Base-by-base conservation (phyloP, 2,888 invertebrate species). In the Copidosoma aretas region DNA sequence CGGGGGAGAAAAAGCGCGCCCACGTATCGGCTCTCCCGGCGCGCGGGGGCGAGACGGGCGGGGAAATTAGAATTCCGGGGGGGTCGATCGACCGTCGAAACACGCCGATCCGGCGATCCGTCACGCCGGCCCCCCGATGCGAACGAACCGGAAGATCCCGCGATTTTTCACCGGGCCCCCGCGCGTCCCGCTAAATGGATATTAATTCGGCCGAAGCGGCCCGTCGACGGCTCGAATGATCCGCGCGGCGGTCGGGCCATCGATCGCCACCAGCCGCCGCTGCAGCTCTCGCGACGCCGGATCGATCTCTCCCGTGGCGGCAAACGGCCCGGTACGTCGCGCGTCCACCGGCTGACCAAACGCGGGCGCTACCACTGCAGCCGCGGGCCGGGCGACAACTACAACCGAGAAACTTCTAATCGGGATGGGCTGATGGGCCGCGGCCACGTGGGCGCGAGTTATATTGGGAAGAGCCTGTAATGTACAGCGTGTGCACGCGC, bases 51-150 rank as follows among this genome's bases (percentile, higher is more conserved):
- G 21, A 32, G n/a, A 25, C 14, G 21, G 53, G n/a, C 64, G 58
- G 61, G 49, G 64, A 73, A 74, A 74, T 74, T 73, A 73, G 71
- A 73, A 74, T 73, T 71, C 68, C 67, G 58, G 22, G 65, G 63
- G 32, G 32, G 32, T 32, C 73, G 74, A 76, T 75, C 73, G 71
- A 75, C 71, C 65, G 72, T 72, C 74, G 76, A 74, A 75, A 75
- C 73, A 73, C 73, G 66, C 73, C 74, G 71, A 76, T 74, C 71
- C 68, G 22, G 53, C 73, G 60, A 75, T 74, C 70, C 58, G 65
- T 71, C 73, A 73, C 65, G 71, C 66, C 64, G 8, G 8, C 32
- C 52, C 53, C 60, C 49, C 67, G 70, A 71, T 73, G 69, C 70
- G 73, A 73, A 73, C 70, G 73, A 73, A 70, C 60, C 70, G 64